Percentiles rank a stretch among this genome's conserved stretches.
Conservation (phyloP, 2,113 vertebrate species). For the Nipponia nippon region DNA sequence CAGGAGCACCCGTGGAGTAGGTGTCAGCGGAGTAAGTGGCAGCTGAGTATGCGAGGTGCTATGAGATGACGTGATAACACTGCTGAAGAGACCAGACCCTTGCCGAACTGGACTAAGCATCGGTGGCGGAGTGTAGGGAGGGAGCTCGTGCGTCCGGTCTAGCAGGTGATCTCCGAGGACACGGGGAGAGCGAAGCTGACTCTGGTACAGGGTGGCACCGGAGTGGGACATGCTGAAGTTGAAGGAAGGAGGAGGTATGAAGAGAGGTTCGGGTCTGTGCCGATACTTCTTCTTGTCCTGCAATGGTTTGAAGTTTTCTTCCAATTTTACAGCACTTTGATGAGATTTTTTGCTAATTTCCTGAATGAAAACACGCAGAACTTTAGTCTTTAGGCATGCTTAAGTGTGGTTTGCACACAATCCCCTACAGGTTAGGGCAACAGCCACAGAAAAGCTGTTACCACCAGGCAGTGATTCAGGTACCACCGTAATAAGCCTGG, state of each 20-base stretch:
- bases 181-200: slow-evolving; percentile 81
- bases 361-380: slow-evolving; percentile 45
- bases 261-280: slow-evolving; percentile 81
- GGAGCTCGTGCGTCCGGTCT: slow-evolving; percentile 67
- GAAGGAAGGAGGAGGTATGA: slow-evolving; percentile 82
- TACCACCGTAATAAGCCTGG: background rate
- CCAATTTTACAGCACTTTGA: slow-evolving; percentile 51
- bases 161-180: slow-evolving; percentile 74
- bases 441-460: background rate
- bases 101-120: slow-evolving; percentile 88
- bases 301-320: slow-evolving; percentile 64
- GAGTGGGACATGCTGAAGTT: slow-evolving; percentile 64
- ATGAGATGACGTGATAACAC: slow-evolving; percentile 68
- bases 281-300: slow-evolving; percentile 80
- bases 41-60: slow-evolving; percentile 64
- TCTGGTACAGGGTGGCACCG: slow-evolving; percentile 83
- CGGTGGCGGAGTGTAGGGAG: slow-evolving; percentile 84
- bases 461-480: background rate
- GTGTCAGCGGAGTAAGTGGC: slow-evolving; percentile 77
- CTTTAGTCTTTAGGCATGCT: background rate
- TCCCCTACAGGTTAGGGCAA: background rate
- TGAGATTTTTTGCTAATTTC: slow-evolving; percentile 70
- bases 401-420: background rate
- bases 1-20: slow-evolving; percentile 76
- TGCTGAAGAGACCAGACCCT: slow-evolving; percentile 87